Evolutionary conservation across 1,140 invertebrate genomes (phyloP).

Genomic region (Periplaneta americana): DNA sequence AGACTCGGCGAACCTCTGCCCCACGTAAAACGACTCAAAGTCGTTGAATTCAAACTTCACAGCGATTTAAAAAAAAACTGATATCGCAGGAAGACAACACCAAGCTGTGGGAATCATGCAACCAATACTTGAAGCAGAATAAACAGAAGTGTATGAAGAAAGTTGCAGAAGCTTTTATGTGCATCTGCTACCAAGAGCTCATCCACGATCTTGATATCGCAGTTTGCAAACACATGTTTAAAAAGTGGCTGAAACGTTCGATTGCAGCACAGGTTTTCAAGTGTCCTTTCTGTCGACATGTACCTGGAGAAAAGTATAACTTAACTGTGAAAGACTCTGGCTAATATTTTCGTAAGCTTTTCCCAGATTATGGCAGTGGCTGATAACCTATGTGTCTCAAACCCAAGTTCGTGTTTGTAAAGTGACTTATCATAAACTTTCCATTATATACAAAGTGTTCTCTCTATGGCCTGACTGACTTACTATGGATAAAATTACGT

Average conservation of each 20-base stretch:
- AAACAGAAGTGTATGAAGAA: conserved; percentile 59
- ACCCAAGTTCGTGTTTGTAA: too few species aligned
- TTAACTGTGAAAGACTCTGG: conserved; percentile 50
- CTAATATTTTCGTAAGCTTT: conserved; percentile 46
- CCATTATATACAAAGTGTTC: too few species aligned
- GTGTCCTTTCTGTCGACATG: conserved; percentile 63
- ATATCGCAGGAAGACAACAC: conserved; percentile 58
- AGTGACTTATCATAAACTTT: too few species aligned
- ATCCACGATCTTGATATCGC: conserved; percentile 68
- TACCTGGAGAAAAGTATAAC: conserved; percentile 49
- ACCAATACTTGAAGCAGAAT: conserved; percentile 36
- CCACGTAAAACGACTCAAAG: conserved; percentile 39
- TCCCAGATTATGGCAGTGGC: conserved; percentile 58
- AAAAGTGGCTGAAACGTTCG: conserved; percentile 59
- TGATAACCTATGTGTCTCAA: too few species aligned
- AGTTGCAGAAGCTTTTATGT: conserved; percentile 63
- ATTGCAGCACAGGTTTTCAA: conserved; percentile 56
- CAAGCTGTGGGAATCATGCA: conserved; percentile 64
- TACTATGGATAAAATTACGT: too few species aligned
- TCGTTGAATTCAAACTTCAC: conserved; percentile 40
- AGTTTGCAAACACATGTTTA: conserved; percentile 70
- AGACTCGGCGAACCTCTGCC: too few species aligned
- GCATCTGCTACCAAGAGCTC: conserved; percentile 76
- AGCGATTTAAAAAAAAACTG: conserved; percentile 41
- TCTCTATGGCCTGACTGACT: too few species aligned